phyloP scores from a whole-genome alignment of 2,113 vertebrate species.

The Xiphophorus couchianus region DNA sequence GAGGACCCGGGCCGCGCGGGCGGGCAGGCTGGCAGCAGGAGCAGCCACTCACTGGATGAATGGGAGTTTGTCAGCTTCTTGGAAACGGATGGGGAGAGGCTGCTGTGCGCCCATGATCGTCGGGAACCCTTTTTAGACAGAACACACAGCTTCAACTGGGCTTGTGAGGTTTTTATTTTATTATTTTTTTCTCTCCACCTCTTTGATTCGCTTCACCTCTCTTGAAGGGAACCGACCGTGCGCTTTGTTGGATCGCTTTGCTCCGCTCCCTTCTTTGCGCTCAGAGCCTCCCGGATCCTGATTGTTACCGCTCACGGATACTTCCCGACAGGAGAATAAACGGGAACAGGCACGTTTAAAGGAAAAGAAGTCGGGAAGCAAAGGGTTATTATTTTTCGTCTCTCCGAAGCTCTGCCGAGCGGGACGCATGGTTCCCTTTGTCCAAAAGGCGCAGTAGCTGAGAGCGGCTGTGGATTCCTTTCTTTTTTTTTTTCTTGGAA shows the following conservation, averaged over 20 bases:
- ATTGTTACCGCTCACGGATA: slow-evolving; percentile 60
- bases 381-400: slow-evolving; percentile 15
- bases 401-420: slow-evolving; percentile 56
- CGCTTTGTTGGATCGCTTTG: slow-evolving; percentile 75
- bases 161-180: slow-evolving; percentile 3
- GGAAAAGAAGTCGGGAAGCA: slow-evolving; percentile 43
- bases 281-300: slow-evolving; percentile 52
- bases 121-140: slow-evolving; percentile 48
- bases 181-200: background rate
- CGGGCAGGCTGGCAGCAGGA: slow-evolving; percentile 31
- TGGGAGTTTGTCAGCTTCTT: slow-evolving; percentile 77
- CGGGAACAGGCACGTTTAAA: slow-evolving; percentile 6
- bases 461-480: slow-evolving; percentile 66
- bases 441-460: slow-evolving; percentile 79
- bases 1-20: slow-evolving; percentile 69
- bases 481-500: slow-evolving; percentile 63
- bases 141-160: slow-evolving; percentile 22
- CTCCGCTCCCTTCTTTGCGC: slow-evolving; percentile 52
- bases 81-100: slow-evolving; percentile 67
- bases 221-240: slow-evolving; percentile 39
- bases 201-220: slow-evolving; percentile 26
- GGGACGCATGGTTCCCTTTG: slow-evolving; percentile 87
- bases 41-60: slow-evolving; percentile 75
- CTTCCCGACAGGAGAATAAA: slow-evolving; percentile 62
- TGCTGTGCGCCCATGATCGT: slow-evolving; percentile 52